phyloP scores from a whole-genome alignment of 1,140 invertebrate genomes.

The Latrodectus geometricus region DNA sequence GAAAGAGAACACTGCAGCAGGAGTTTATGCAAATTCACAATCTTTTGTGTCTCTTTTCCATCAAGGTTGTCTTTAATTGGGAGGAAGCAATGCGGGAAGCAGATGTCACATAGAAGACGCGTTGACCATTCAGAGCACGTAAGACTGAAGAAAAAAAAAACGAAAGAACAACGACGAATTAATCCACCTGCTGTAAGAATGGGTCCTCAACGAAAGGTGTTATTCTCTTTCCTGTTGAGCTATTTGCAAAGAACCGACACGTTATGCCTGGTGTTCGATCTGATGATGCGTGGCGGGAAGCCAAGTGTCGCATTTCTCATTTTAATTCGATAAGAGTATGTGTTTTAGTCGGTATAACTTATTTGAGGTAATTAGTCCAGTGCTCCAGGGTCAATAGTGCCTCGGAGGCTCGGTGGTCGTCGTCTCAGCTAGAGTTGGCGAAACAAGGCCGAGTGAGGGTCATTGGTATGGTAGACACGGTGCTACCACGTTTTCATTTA shows the following conservation, averaged over 20 bases:
- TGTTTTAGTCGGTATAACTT: conserved; percentile 42
- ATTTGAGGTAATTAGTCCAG: conserved; percentile 60
- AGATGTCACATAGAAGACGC: conserved; percentile 30
- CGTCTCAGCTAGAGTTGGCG: conserved; percentile 1
- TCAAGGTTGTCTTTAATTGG: conserved; percentile 39
- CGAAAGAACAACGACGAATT: neutral
- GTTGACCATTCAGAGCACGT: conserved; percentile 29
- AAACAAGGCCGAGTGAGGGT: conserved; percentile 55
- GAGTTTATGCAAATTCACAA: conserved; percentile 23
- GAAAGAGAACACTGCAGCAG: neutral
- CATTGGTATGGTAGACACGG: conserved; percentile 47
- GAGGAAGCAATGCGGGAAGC: conserved; percentile 38
- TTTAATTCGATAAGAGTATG: conserved; percentile 43
- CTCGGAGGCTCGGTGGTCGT: conserved; percentile 29
- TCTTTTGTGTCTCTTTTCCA: conserved; percentile 7
- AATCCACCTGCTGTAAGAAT: conserved; percentile 1
- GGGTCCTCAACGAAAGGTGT: neutral
- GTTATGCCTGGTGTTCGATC: neutral
- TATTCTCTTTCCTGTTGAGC: neutral
- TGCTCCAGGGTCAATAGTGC: conserved; percentile 49
- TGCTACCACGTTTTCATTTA: neutral
- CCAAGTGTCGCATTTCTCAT: conserved; percentile 18
- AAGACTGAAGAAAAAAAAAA: neutral
- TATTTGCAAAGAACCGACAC: neutral
- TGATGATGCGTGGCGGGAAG: neutral